Percentiles rank a stretch among this genome's conserved stretches.
phyloP scores from a whole-genome alignment of 2,888 invertebrate species.

The Lagria hirta region DNA sequence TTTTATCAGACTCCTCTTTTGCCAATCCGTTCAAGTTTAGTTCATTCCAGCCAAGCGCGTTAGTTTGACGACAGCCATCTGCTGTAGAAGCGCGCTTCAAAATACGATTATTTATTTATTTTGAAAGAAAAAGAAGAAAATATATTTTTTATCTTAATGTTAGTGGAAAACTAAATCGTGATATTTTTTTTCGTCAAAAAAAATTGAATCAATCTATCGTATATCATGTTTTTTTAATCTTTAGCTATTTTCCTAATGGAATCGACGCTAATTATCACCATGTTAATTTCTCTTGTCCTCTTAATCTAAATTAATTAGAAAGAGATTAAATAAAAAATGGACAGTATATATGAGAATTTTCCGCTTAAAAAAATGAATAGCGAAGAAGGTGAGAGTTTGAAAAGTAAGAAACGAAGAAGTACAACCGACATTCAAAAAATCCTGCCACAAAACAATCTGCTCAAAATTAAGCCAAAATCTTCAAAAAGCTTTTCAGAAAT shows the following conservation, averaged over 20 bases:
- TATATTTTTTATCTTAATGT: too few relatives aligned
- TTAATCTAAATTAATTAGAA: conserved; percentile 5
- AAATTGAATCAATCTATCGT: too few relatives aligned
- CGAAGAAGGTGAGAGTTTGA: conserved; percentile 26
- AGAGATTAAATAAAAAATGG: conserved; percentile 9
- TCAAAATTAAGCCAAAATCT: conserved; percentile 42
- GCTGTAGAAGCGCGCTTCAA: conserved; percentile 26
- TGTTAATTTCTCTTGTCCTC: conserved; percentile 17
- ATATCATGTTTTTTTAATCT: conserved; percentile 22
- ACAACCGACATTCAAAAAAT: conserved; percentile 42
- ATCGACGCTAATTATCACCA: conserved; percentile 23
- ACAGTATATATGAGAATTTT: conserved; percentile 49
- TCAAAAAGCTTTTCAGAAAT: conserved; percentile 44
- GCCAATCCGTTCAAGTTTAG: conserved; percentile 27
- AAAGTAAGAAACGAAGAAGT: conserved; percentile 45
- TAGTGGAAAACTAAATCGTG: too few relatives aligned
- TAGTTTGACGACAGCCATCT: conserved; percentile 29
- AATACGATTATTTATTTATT: too few relatives aligned
- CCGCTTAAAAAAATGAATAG: conserved; percentile 41
- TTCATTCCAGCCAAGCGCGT: conserved; percentile 27
- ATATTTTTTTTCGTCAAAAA: too few relatives aligned
- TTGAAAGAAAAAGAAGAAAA: too few relatives aligned
- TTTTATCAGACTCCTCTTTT: conserved; percentile 27
- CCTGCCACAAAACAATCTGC: conserved; percentile 31
- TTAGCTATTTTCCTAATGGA: conserved; percentile 25